Evolutionary conservation across 2,888 invertebrate species (phyloP).

Genomic region (Malachius bipustulatus): DNA sequence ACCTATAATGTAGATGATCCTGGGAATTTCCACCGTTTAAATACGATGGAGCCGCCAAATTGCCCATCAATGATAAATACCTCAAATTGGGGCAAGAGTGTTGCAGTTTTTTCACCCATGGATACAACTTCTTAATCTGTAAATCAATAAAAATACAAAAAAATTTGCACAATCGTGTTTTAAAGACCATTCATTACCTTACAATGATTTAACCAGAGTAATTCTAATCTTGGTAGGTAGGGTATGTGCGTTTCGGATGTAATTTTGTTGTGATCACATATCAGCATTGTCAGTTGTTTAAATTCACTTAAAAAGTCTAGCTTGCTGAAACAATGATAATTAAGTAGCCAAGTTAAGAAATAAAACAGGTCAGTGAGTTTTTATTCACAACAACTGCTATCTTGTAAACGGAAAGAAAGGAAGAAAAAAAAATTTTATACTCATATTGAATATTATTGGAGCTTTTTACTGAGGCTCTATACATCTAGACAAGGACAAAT

Average conservation of each 20-base stretch:
- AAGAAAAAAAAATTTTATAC: too few species aligned
- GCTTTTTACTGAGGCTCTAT: too few species aligned
- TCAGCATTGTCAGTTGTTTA: conserved; percentile 59
- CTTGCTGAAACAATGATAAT: conserved; percentile 44
- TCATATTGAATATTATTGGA: too few species aligned
- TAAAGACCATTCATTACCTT: too few species aligned
- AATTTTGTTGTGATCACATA: conserved; percentile 70
- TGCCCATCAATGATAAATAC: conserved; percentile 75
- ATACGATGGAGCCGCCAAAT: conserved; percentile 66
- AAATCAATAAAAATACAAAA: conserved; percentile 42
- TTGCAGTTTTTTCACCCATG: conserved; percentile 59
- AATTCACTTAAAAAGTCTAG: conserved; percentile 62
- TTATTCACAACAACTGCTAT: too few species aligned
- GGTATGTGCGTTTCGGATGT: conserved; percentile 60
- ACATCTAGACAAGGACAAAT: too few species aligned
- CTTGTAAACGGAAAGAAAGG: too few species aligned
- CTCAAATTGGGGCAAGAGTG: conserved; percentile 60
- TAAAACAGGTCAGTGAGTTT: too few species aligned
- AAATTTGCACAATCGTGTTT: too few species aligned
- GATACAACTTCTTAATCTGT: conserved; percentile 47
- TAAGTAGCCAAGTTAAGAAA: conserved; percentile 13
- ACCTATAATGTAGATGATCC: conserved; percentile 69
- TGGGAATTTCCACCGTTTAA: conserved; percentile 64
- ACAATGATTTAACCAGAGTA: conserved; percentile 66
- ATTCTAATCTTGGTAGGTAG: conserved; percentile 54